phyloP scores from a whole-genome alignment of 2,113 vertebrate species.

The Apeltes quadracus region DNA sequence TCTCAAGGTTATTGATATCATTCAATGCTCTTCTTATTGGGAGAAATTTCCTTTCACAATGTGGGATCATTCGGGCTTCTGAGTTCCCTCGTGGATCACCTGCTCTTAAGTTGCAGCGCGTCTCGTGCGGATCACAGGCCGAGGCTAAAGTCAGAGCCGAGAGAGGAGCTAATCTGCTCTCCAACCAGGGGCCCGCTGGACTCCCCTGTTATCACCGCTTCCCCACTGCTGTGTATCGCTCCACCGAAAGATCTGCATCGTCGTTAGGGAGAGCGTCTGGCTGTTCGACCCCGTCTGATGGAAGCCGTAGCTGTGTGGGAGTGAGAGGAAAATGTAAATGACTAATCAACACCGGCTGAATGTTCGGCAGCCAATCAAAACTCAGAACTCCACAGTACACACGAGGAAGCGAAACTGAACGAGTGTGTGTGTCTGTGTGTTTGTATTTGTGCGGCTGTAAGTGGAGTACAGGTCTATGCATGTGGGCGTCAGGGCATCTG shows the following conservation, averaged over 20 bases:
- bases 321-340: constrained; percentile 37
- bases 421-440: constrained; percentile 20
- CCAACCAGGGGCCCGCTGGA: constrained; percentile 28
- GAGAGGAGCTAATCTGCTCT: constrained; percentile 42
- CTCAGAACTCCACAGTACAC: constrained; percentile 10
- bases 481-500: constrained; percentile 40
- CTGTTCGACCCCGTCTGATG: too few relatives aligned
- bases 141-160: constrained; percentile 30
- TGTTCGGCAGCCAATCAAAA: constrained; percentile 32
- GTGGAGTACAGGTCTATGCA: constrained; percentile 24
- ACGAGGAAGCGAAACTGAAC: constrained; percentile 10
- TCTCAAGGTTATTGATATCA: background rate
- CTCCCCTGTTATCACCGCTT: constrained; percentile 9
- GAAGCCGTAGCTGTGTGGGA: constrained; percentile 19
- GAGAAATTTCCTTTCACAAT: background rate
- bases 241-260: background rate
- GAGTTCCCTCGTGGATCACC: background rate
- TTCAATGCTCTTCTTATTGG: background rate
- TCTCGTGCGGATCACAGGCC: constrained; percentile 43
- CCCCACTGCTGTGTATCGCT: constrained; percentile 1
- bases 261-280: constrained; percentile 1
- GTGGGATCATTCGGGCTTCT: background rate
- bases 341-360: constrained; percentile 15
- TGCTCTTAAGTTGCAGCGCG: background rate
- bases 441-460: background rate